Evolutionary conservation across 2,888 invertebrate species (phyloP).

Genomic region (Sisyra nigra): DNA sequence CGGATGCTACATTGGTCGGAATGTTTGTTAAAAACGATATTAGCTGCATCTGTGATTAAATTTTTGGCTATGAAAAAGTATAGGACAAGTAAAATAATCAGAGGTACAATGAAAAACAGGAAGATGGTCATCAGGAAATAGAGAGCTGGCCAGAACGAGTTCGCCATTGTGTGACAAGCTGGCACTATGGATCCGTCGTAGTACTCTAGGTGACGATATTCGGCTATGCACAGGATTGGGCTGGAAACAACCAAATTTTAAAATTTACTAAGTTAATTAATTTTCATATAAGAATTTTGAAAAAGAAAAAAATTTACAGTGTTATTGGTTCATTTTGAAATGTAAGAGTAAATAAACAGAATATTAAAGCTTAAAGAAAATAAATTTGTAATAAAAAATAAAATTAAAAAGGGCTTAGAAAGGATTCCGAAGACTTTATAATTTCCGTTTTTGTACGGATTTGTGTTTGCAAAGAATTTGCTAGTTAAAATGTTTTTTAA

Average conservation of each 20-base stretch:
- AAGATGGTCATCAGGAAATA: constrained; percentile 67
- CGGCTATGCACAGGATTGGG: constrained; percentile 61
- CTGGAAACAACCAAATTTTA: constrained; percentile 37
- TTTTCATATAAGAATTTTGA: not conserved
- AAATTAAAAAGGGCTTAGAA: too few relatives aligned
- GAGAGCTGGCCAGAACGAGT: constrained; percentile 56
- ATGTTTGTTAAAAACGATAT: constrained; percentile 52
- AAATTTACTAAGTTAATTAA: not conserved
- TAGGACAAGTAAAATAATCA: constrained; percentile 59
- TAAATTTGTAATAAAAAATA: too few relatives aligned
- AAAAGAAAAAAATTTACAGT: not conserved
- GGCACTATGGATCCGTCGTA: constrained; percentile 52
- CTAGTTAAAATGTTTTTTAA: not conserved
- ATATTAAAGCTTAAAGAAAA: too few relatives aligned
- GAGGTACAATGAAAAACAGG: constrained; percentile 66
- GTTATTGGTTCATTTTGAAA: not conserved
- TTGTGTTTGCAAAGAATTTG: too few relatives aligned
- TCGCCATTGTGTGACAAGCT: constrained; percentile 65
- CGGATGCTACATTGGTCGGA: constrained; percentile 52
- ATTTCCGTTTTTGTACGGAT: too few relatives aligned
- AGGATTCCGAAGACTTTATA: too few relatives aligned
- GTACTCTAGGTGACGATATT: constrained; percentile 50
- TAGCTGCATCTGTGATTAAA: constrained; percentile 52
- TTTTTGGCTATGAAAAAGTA: constrained; percentile 75
- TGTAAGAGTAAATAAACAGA: too few relatives aligned